Evolutionary conservation across 2,113 vertebrate species (phyloP).

Genomic region (Castor canadensis): DNA sequence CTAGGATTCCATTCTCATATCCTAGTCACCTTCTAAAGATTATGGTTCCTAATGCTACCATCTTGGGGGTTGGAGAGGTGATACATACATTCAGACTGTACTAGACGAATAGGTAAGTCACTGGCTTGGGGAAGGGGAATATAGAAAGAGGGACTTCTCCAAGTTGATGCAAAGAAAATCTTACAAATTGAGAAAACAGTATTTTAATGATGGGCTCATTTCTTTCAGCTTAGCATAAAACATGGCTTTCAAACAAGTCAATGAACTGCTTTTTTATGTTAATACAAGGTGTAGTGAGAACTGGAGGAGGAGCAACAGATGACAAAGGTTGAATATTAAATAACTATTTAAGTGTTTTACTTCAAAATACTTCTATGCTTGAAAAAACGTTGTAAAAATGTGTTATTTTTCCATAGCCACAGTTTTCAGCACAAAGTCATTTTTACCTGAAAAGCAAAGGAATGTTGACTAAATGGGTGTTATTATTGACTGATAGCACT

Average conservation of each 20-base stretch:
- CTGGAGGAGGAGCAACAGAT: background rate
- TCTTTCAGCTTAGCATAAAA: background rate
- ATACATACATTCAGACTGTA: background rate
- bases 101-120: background rate
- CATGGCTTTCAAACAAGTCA: background rate
- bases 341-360: background rate
- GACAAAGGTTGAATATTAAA: background rate
- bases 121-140: background rate
- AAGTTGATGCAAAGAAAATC: background rate
- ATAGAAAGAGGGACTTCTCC: background rate
- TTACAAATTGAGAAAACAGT: background rate
- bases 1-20: background rate
- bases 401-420: background rate
- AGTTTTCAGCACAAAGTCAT: constrained; percentile 1
- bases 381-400: background rate
- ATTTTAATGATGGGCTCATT: background rate
- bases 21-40: background rate
- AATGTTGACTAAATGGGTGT: background rate
- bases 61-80: background rate
- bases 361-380: constrained; percentile 4
- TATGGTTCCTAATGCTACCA: background rate
- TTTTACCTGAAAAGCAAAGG: constrained; percentile 34
- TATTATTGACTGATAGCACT: background rate
- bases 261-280: background rate
- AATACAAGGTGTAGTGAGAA: background rate